Evolutionary conservation across 2,797 vertebrate genomes (phyloP), one percentile per base, ranked within the genome.

Genomic region (Huso huso): DNA sequence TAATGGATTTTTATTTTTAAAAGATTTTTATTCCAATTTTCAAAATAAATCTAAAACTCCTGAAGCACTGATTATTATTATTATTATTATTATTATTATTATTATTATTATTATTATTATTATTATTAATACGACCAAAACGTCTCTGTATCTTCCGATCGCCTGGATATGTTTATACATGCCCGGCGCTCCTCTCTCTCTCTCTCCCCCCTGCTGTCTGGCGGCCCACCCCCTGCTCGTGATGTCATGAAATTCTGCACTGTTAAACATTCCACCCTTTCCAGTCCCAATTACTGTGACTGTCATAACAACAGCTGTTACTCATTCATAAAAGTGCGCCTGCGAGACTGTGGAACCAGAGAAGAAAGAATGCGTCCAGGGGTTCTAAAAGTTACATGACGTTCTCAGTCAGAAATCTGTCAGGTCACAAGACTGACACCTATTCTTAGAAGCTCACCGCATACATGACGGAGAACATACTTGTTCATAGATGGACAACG

Each of bases 151-250:
- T 68, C 78, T 70, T 67, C 80, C 74, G 55, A 80, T 83, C 65
- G 76, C 66, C 70, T 72, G 90, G 92, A 92, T 90, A 78, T 93
- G 93, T 87, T 80, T 73, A 86, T 86, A 91, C 92, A 86, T 89
- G 93, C 87, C 89, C 88, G 68, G 79, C 80, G 78, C 69, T 78
- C 76, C 71, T 77, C 72, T 72, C 69, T 70, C 73, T 66, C 53
- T 75, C 69, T 70, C 73, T 66, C 53, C 74, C 63, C 50, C 71
- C 48, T 70, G 69, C 65, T 61, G 49, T 71, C 70, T n/a, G 23
- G 15, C 13, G 62, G 71, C 72, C 70, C 72, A 76, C 79, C 85
- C 83, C 83, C 79, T 76, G 74, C 18, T 57, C 52, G 69, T 83
- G 84, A 84, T 75, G 79, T 69, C 70, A 77, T 6, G 55, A 70